phyloP scores from a whole-genome alignment of 2,797 vertebrate species.

The Sebastes nivosus region DNA sequence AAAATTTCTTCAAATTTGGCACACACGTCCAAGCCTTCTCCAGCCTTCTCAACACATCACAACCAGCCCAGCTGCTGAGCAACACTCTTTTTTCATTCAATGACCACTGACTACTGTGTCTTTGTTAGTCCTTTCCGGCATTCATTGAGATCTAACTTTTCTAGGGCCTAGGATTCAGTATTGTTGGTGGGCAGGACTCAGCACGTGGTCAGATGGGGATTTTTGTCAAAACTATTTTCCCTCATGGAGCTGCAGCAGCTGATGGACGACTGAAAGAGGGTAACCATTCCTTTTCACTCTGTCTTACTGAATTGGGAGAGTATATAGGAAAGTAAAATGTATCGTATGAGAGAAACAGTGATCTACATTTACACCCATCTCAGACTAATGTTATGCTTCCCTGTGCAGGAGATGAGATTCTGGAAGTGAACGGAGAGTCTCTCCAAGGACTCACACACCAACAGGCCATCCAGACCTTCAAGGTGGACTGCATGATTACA shows the following conservation, averaged over 20 bases:
- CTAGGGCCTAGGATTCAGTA: conserved; percentile 95
- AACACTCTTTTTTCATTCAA: no score
- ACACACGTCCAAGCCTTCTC: no score
- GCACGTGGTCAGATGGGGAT: conserved; percentile 96
- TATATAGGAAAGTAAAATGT: neutral
- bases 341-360: neutral
- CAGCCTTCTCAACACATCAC: no score
- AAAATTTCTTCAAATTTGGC: no score
- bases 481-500: conserved; percentile 81
- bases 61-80: no score
- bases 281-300: conserved; percentile 7
- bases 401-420: conserved; percentile 90
- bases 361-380: neutral
- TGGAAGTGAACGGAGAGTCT: conserved; percentile 95
- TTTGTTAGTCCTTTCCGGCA: neutral
- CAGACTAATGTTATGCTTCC: neutral
- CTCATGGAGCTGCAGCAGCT: conserved; percentile 91
- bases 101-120: neutral
- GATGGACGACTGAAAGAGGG: conserved; percentile 95
- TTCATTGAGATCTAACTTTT: neutral
- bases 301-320: neutral
- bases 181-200: conserved; percentile 96
- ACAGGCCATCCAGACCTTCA: conserved; percentile 97
- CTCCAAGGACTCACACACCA: conserved; percentile 95
- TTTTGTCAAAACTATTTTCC: conserved; percentile 97